phyloP scores from a whole-genome alignment of 2,797 vertebrate species.

The Melanotaenia pygmaea region DNA sequence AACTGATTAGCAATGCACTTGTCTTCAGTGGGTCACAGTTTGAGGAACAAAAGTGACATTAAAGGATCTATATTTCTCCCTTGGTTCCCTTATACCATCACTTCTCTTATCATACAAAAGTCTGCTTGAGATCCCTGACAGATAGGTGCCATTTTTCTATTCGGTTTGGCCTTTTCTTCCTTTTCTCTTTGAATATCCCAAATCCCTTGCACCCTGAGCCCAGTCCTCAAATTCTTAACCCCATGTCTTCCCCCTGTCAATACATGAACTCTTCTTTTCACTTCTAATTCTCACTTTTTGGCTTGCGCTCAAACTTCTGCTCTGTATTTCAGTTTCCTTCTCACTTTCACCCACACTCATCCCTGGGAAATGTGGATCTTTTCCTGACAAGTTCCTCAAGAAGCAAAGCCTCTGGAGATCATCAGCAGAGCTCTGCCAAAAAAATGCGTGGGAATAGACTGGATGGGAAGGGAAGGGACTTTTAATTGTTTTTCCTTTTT shows the following conservation, averaged over 20 bases:
- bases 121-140: slow-evolving; percentile 74
- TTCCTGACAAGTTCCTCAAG: slow-evolving; percentile 98
- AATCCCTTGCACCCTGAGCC: slow-evolving; percentile 74
- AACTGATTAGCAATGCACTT: slow-evolving; percentile 86
- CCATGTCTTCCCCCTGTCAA: slow-evolving; percentile 76
- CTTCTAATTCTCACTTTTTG: slow-evolving; percentile 77
- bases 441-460: slow-evolving; percentile 96
- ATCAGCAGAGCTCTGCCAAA: slow-evolving; percentile 93
- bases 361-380: slow-evolving; percentile 96
- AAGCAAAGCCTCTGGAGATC: slow-evolving; percentile 96
- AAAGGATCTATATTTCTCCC: slow-evolving; percentile 81
- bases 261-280: slow-evolving; percentile 77
- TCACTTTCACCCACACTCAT: slow-evolving; percentile 84
- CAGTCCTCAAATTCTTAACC: slow-evolving; percentile 77
- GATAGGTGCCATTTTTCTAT: slow-evolving; percentile 78
- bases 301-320: slow-evolving; percentile 75
- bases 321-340: slow-evolving; percentile 78
- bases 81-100: slow-evolving; percentile 72
- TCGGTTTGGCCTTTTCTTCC: slow-evolving; percentile 73
- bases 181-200: slow-evolving; percentile 73
- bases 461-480: slow-evolving; percentile 90
- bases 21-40: slow-evolving; percentile 80
- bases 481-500: slow-evolving; percentile 88
- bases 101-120: slow-evolving; percentile 77
- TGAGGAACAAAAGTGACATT: slow-evolving; percentile 86